Conservation (phyloP, 2,797 vertebrate genomes). For the Tolypeutes matacus region DNA sequence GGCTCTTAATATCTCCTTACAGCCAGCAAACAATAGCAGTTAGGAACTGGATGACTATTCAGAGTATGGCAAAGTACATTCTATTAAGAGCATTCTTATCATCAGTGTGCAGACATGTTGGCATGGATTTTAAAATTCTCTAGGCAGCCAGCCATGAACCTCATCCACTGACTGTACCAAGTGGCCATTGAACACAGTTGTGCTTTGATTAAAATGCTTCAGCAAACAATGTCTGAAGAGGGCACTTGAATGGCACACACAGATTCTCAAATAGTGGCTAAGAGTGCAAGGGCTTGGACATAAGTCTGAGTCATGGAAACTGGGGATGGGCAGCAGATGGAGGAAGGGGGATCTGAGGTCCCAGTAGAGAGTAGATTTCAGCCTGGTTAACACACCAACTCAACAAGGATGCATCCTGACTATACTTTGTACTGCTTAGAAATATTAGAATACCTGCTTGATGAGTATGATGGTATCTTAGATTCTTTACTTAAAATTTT, state of each 20-base stretch:
- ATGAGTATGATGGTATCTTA: not conserved
- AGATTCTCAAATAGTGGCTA: not conserved
- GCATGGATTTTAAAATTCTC: not conserved
- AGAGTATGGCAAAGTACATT: accelerated
- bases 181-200: not conserved
- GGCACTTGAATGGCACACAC: not conserved
- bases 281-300: not conserved
- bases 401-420: not conserved
- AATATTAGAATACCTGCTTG: not conserved
- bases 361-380: not conserved
- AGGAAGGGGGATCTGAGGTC: not conserved
- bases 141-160: not conserved
- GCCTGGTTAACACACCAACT: not conserved
- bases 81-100: not conserved
- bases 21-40: not conserved
- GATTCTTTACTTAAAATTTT: not conserved
- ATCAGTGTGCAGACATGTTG: not conserved
- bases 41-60: not conserved
- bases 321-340: not conserved
- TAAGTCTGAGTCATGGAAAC: not conserved
- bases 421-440: not conserved
- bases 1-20: not conserved
- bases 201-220: not conserved
- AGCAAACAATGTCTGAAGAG: not conserved
- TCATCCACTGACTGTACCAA: not conserved